Conservation (phyloP, 2,888 invertebrate species). For the Cryptus armator region DNA sequence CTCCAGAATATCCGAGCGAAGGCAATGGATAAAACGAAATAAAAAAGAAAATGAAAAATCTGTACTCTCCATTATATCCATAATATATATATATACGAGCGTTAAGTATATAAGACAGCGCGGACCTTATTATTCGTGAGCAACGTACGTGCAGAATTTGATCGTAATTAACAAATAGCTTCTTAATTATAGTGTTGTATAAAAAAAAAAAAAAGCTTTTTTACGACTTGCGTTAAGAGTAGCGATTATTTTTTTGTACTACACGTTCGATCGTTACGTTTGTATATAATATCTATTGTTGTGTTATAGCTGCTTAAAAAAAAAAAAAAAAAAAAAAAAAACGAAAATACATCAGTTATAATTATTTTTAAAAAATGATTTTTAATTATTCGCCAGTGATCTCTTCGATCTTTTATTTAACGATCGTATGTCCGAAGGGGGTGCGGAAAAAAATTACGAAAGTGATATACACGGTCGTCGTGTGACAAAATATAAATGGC, state of each 20-base stretch:
- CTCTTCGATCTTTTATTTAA: not conserved
- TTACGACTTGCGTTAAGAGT: conserved; percentile 74
- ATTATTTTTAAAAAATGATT: conserved; percentile 76
- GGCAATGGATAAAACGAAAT: conserved; percentile 35
- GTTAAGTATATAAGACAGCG: conserved; percentile 37
- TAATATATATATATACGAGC: conserved; percentile 42
- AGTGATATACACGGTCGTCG: not conserved
- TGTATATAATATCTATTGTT: conserved; percentile 80
- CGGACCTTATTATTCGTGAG: conserved; percentile 19
- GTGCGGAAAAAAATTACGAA: conserved; percentile 7
- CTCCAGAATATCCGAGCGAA: conserved; percentile 31
- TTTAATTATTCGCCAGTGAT: conserved; percentile 39
- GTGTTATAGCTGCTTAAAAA: conserved; percentile 76
- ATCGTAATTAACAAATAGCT: conserved; percentile 49
- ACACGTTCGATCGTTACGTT: conserved; percentile 78
- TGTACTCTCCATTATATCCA: conserved; percentile 61
- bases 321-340: conserved; percentile 35
- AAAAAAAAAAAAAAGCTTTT: conserved; percentile 71
- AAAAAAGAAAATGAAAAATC: conserved; percentile 21
- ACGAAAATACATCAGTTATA: conserved; percentile 76
- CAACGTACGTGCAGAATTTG: conserved; percentile 42
- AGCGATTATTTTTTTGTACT: conserved; percentile 76
- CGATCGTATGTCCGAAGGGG: not conserved
- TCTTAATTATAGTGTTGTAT: conserved; percentile 61
- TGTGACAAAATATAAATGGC: conserved; percentile 59